A percentile compares a stretch with the other conserved stretches of the same genome.
Evolutionary conservation across 2,113 vertebrate genomes (phyloP).

Genomic region (Trochalopteron elliotii): DNA sequence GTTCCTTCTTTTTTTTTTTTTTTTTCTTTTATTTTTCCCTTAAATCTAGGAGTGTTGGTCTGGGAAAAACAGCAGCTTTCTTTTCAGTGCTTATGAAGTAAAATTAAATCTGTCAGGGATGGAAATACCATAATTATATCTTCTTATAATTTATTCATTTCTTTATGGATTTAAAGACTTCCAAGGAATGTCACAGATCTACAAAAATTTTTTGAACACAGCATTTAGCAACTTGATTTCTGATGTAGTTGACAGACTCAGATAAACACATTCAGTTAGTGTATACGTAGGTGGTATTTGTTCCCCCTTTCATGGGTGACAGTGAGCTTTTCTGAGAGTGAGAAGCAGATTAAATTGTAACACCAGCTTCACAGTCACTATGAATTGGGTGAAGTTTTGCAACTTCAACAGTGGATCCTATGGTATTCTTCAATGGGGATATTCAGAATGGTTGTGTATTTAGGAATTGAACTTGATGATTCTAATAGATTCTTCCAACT

Average conservation of each 20-base stretch:
- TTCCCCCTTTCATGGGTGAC: background rate
- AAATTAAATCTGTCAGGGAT: constrained; percentile 75
- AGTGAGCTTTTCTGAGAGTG: background rate
- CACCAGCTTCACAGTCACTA: background rate
- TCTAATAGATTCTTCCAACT: background rate
- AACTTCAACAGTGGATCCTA: background rate
- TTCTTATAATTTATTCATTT: constrained; percentile 76
- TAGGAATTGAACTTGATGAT: background rate
- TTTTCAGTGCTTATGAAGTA: constrained; percentile 56
- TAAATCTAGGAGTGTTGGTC: background rate
- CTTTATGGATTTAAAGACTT: constrained; percentile 72
- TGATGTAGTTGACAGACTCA: constrained; percentile 65
- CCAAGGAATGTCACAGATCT: constrained; percentile 64
- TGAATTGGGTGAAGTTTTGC: background rate
- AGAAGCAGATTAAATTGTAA: background rate
- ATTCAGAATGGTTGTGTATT: background rate
- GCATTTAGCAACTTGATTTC: constrained; percentile 65
- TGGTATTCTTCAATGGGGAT: background rate
- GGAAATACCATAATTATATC: constrained; percentile 77
- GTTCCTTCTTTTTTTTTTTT: background rate
- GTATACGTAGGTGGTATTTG: background rate
- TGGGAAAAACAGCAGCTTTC: constrained; percentile 51
- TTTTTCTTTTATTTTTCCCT: background rate
- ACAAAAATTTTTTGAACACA: constrained; percentile 66
- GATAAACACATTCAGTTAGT: constrained; percentile 43